A percentile compares a stretch with the other conserved stretches of the same genome.
Conservation (phyloP, 2,113 vertebrate species). For the Anser cygnoides region DNA sequence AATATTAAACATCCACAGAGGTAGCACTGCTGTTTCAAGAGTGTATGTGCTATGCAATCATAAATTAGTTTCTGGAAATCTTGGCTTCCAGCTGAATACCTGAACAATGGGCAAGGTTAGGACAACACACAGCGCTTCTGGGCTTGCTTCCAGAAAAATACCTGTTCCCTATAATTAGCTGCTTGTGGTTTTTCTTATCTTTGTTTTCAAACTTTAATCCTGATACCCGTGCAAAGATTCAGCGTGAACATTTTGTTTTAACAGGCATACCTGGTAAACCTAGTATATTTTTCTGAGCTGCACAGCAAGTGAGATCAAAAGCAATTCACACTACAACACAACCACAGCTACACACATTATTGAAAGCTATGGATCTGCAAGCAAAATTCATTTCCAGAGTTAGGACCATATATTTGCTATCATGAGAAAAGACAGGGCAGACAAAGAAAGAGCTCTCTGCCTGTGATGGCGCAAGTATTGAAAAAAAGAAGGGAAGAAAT, state of each 20-base stretch:
- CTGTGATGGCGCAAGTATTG: not conserved
- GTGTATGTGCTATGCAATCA: conserved; percentile 34
- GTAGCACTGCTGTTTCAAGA: conserved; percentile 31
- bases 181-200: not conserved
- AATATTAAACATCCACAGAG: conserved; percentile 50
- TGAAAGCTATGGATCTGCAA: conserved; percentile 31
- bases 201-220: conserved; percentile 8
- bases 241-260: not conserved
- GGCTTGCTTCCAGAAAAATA: conserved; percentile 45
- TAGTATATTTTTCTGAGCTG: conserved; percentile 25
- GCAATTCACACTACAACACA: conserved; percentile 12
- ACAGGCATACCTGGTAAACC: not conserved
- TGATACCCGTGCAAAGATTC: not conserved
- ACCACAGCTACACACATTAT: not conserved
- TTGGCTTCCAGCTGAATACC: conserved; percentile 27
- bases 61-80: conserved; percentile 43
- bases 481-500: not conserved
- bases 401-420: not conserved
- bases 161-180: conserved; percentile 2
- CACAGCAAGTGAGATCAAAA: not conserved
- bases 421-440: not conserved
- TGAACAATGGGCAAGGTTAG: conserved; percentile 47
- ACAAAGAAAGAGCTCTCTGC: conserved; percentile 12
- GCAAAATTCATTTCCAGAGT: conserved; percentile 40
- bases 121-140: not conserved